Conservation (phyloP, 2,113 vertebrate species). For the Ploceus nigricollis region DNA sequence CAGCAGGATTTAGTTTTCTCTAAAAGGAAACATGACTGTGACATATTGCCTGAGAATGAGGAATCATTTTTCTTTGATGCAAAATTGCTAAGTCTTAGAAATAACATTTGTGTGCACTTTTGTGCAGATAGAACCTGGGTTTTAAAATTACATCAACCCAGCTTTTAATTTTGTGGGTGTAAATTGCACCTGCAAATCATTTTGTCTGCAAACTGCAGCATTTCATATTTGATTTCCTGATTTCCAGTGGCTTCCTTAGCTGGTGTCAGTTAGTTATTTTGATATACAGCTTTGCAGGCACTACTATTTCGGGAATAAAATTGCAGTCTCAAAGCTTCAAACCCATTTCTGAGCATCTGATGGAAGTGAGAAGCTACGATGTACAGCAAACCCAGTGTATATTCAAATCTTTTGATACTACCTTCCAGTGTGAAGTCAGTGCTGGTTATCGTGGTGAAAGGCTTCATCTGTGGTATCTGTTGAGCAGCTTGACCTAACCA, state of each 20-base stretch:
- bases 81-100: slow-evolving; percentile 28
- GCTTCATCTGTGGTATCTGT: not conserved
- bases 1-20: not conserved
- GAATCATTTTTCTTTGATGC: slow-evolving; percentile 16
- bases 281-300: not conserved
- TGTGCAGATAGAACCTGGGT: not conserved
- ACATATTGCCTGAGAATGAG: not conserved
- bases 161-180: slow-evolving; percentile 55
- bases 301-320: not conserved
- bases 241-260: not conserved
- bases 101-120: not conserved
- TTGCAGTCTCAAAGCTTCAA: not conserved
- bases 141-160: slow-evolving; percentile 5
- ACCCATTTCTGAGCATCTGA: not conserved
- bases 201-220: slow-evolving; percentile 7
- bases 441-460: not conserved
- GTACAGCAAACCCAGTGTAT: not conserved
- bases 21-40: not conserved
- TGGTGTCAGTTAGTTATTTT: not conserved
- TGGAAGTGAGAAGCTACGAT: not conserved
- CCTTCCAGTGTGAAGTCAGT: not conserved
- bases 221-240: slow-evolving; percentile 5
- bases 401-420: not conserved
- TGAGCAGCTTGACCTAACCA: not conserved
- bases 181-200: slow-evolving; percentile 58